Evolutionary conservation across 2,888 invertebrate species (phyloP).

Genomic region (Nycteola revayana): DNA sequence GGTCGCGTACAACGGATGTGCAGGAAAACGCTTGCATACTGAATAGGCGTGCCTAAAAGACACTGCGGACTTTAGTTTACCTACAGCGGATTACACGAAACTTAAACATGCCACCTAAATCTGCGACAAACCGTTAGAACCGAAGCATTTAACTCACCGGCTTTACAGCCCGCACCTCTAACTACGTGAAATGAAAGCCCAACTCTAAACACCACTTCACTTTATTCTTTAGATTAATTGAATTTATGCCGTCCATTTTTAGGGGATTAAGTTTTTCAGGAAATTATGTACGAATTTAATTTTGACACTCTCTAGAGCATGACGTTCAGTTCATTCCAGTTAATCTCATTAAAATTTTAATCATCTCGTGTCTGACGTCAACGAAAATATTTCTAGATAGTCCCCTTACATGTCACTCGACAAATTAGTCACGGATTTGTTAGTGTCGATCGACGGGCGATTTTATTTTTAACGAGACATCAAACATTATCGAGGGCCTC

Average conservation of each 20-base stretch:
- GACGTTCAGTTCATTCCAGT: conserved; percentile 33
- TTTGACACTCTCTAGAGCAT: conserved; percentile 9
- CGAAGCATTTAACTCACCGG: conserved; percentile 53
- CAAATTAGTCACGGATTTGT: conserved; percentile 78
- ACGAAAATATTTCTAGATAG: conserved; percentile 62
- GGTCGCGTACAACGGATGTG: conserved; percentile 79
- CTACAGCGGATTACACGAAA: conserved; percentile 76
- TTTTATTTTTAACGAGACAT: conserved; percentile 80
- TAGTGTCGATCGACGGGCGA: conserved; percentile 69
- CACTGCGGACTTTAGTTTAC: conserved; percentile 78
- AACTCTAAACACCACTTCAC: conserved; percentile 34
- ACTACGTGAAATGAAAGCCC: conserved; percentile 42
- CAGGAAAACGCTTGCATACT: conserved; percentile 80
- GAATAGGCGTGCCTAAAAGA: conserved; percentile 81
- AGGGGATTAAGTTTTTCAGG: conserved; percentile 16
- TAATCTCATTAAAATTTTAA: conserved; percentile 74
- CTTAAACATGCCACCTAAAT: conserved; percentile 76
- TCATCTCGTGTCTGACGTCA: conserved; percentile 56
- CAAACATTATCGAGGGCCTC: conserved; percentile 74
- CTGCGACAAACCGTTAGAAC: conserved; percentile 62
- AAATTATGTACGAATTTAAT: conserved; percentile 32
- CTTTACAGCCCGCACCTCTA: conserved; percentile 47
- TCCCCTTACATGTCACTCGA: conserved; percentile 66
- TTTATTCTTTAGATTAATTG: conserved; percentile 37
- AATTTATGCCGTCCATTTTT: conserved; percentile 30